These are phyloP conservation scores for Hypselothyrea guttata DNA, from an alignment of 2,888 invertebrate genomes.

Conservation along the genomic window DNA sequence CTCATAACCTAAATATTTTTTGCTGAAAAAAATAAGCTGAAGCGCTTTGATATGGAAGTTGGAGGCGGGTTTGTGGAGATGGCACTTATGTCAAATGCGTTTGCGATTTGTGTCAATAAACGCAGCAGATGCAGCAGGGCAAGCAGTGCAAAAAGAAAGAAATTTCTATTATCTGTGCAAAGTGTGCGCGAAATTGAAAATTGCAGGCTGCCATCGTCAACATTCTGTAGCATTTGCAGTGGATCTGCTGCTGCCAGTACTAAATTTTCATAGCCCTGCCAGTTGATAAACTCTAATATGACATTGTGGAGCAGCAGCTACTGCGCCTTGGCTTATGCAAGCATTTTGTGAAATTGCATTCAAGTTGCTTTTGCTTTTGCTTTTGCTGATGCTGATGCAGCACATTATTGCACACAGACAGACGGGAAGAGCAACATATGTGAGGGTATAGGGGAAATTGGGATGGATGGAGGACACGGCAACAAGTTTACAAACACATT, in stretches of 20 bases:
- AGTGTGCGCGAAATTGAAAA: conserved; percentile 78
- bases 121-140: conserved; percentile 49
- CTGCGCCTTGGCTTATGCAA: conserved; percentile 72
- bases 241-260: conserved; percentile 23
- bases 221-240: neutral
- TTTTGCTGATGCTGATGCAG: conserved; percentile 46
- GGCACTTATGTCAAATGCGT: conserved; percentile 75
- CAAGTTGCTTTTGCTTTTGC: conserved; percentile 49
- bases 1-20: conserved; percentile 68
- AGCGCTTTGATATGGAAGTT: neutral
- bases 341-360: conserved; percentile 75
- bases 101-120: conserved; percentile 77
- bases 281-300: conserved; percentile 77
- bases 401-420: conserved; percentile 52
- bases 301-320: conserved; percentile 57
- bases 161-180: conserved; percentile 78
- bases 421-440: neutral
- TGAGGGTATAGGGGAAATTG: conserved; percentile 4
- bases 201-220: conserved; percentile 53
- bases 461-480: conserved; percentile 35
- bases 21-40: neutral
- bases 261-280: conserved; percentile 69
- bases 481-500: conserved; percentile 76
- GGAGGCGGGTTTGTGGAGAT: conserved; percentile 1
- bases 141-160: conserved; percentile 53